Conservation (phyloP, 2,888 invertebrate genomes). For the Phengaris arion region DNA sequence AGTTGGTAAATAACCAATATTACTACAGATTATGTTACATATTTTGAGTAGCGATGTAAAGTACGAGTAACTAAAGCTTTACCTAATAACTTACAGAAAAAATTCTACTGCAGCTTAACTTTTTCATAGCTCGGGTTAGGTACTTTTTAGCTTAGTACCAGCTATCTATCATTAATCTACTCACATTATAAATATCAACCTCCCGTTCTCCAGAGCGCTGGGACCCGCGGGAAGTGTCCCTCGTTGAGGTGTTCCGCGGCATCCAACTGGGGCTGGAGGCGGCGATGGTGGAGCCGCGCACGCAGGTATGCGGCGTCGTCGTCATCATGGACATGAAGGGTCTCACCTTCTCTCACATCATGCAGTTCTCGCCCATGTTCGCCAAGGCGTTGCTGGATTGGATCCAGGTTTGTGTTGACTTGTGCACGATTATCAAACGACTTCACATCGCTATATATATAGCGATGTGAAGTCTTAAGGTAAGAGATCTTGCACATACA, state of each 20-base stretch:
- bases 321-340: constrained; percentile 89
- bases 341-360: constrained; percentile 84
- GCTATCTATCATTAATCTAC: not conserved
- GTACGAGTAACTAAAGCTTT: too few species aligned
- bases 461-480: too few species aligned
- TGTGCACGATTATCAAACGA: not conserved
- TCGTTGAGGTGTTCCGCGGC: constrained; percentile 84
- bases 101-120: too few species aligned
- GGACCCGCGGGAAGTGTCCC: constrained; percentile 84
- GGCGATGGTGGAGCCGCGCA: constrained; percentile 87
- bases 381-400: constrained; percentile 86
- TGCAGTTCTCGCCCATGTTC: constrained; percentile 88
- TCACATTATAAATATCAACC: not conserved
- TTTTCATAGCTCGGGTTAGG: too few species aligned
- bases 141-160: too few species aligned
- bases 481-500: too few species aligned
- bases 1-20: too few species aligned
- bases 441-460: too few species aligned
- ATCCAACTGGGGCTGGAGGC: constrained; percentile 85
- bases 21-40: too few species aligned
- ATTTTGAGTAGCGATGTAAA: too few species aligned
- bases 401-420: constrained; percentile 76
- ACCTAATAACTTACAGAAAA: too few species aligned
- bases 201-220: constrained; percentile 70
- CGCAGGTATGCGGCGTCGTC: constrained; percentile 87